A percentile compares a stretch with the other conserved stretches of the same genome.
These are phyloP conservation scores for Pipistrellus nathusii DNA, from an alignment of 2,797 vertebrate species.

Conservation along the genomic window DNA sequence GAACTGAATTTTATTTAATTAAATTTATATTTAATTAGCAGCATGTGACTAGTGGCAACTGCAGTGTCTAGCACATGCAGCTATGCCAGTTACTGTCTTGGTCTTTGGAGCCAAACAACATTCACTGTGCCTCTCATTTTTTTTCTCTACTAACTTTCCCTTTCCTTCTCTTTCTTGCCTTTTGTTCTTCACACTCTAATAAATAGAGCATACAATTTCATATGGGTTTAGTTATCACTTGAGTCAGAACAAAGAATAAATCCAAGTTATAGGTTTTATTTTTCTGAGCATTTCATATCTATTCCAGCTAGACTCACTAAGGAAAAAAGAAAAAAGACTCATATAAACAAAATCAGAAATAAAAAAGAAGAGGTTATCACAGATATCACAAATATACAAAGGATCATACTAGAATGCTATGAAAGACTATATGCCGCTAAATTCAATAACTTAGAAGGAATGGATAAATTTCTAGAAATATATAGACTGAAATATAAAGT, in stretches of 20 bases:
- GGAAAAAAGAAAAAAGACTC: background rate
- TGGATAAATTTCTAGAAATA: background rate
- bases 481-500: background rate
- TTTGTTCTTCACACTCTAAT: background rate
- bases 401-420: background rate
- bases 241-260: background rate
- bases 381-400: background rate
- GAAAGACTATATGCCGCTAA: no score
- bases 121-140: background rate
- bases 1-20: background rate
- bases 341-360: background rate
- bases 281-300: constrained; percentile 33
- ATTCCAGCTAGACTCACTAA: background rate
- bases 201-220: background rate
- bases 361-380: background rate
- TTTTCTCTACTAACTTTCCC: background rate
- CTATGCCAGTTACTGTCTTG: background rate
- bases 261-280: background rate
- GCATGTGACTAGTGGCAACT: background rate
- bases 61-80: background rate
- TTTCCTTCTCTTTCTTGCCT: background rate
- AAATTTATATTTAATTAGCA: background rate
- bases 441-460: no score
- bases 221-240: background rate
- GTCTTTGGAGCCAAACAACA: background rate